Percentiles rank a stretch among this genome's conserved stretches.
These are phyloP conservation scores for Manis javanica DNA, from an alignment of 2,797 vertebrate species.

Conservation along the genomic window DNA sequence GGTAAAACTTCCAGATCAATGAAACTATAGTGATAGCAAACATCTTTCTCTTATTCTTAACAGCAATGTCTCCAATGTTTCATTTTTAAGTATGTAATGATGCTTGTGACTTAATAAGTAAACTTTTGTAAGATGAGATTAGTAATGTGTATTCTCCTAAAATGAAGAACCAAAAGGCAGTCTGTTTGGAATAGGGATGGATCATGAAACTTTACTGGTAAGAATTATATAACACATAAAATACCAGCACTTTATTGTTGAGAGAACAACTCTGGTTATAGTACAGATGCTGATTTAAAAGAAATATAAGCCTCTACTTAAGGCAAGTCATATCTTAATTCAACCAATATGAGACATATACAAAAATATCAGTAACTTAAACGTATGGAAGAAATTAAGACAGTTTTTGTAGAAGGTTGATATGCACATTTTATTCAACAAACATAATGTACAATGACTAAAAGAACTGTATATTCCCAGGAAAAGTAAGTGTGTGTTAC, in stretches of 20 bases:
- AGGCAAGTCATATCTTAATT: background rate
- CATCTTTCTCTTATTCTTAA: background rate
- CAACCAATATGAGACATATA: background rate
- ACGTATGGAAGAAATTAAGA: background rate
- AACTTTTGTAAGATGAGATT: background rate
- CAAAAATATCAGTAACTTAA: background rate
- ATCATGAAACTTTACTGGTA: constrained; percentile 49
- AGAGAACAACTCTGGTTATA: background rate
- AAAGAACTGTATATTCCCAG: constrained; percentile 41
- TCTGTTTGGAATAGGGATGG: constrained; percentile 24
- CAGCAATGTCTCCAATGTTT: background rate
- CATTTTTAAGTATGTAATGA: background rate
- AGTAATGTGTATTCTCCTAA: background rate
- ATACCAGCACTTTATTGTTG: background rate
- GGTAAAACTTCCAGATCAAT: background rate
- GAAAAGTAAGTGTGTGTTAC: constrained; percentile 61
- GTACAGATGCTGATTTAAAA: background rate
- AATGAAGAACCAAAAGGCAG: background rate
- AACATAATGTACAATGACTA: constrained; percentile 61
- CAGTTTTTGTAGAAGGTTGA: constrained; percentile 51
- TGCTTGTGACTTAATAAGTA: background rate
- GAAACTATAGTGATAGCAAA: background rate
- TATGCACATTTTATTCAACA: constrained; percentile 81
- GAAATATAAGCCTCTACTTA: background rate
- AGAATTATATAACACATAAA: constrained; percentile 2